Evolutionary conservation across 2,888 invertebrate genomes (phyloP), one percentile per base, ranked within the genome.

Genomic region (Phragmatobia fuliginosa): DNA sequence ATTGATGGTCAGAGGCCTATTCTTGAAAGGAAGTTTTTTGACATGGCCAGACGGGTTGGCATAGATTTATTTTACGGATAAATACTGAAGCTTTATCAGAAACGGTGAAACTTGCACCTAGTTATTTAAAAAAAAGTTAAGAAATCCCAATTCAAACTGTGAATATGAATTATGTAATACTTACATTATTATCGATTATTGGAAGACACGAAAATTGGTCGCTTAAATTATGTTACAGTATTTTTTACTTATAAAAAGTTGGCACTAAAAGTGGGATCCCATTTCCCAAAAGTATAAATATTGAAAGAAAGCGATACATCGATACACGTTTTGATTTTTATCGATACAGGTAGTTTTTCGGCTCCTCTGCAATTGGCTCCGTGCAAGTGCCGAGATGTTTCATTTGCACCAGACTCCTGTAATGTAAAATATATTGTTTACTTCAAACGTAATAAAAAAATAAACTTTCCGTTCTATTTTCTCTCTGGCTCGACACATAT

Each of bases 301-400:
- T 83, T 81, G 81, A 81, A 82, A 85, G 84, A 84, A 88, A 90
- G 89, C 86, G 80, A 85, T 79, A 78, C 80, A 83, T 86, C 83
- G 78, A 84, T 82, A 52, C 16, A 85, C 86, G 87, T 88, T 88
- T 77, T 74, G 72, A 5, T 28, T 75, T 83, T 85, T 94, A 95
- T 93, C 95, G 93, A 93, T 98, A 98, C 77, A 98, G 96, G 94
- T 98, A 98, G 92, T 98, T 98, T 89, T 98, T 98, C 76, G 98
- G 97, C 83, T 97, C 97, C 87, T 98, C 97, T 79, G 97, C 97
- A 66, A 97, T 96, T 3, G 98, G 98, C 78, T 98, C 97, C 64
- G 98, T 97, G 92, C 98, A 98, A 32, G 98, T 97, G 62, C 98
- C 98, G 87, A 97, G 96, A 86, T 98, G 97, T 86, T 97, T 97